Percentiles rank a stretch among this genome's conserved stretches.
phyloP scores from a whole-genome alignment of 2,113 vertebrate genomes.

The Nicator chloris region DNA sequence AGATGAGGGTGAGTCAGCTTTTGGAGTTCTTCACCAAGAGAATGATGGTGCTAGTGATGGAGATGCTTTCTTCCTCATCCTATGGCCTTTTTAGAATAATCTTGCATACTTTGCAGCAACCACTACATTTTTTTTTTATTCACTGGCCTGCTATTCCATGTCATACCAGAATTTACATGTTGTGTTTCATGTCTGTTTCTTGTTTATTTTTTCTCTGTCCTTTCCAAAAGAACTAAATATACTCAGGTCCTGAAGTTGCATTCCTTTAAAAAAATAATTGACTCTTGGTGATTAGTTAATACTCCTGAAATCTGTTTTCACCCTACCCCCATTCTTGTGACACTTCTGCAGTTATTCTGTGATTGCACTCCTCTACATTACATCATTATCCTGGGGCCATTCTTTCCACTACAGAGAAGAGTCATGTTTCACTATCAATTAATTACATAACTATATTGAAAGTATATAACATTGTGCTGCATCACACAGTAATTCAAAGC shows the following conservation, averaged over 20 bases:
- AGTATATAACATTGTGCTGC: neutral
- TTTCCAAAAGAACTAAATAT: neutral
- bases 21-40: neutral
- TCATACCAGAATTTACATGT: neutral
- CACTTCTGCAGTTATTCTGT: neutral
- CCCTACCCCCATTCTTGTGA: rapidly evolving
- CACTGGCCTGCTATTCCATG: neutral
- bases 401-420: neutral
- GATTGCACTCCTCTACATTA: neutral
- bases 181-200: neutral
- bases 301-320: neutral
- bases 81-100: neutral
- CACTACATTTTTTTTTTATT: neutral
- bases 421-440: neutral
- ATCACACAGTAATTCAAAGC: neutral
- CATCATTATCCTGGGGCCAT: neutral
- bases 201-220: neutral
- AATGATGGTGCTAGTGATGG: neutral
- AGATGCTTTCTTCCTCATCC: neutral
- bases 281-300: neutral
- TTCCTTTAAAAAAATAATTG: neutral
- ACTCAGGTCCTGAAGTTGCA: neutral
- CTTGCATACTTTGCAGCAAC: neutral
- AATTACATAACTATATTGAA: neutral
- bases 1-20: neutral